A percentile compares a stretch with the other conserved stretches of the same genome.
phyloP scores from a whole-genome alignment of 2,797 vertebrate species.

The Channallabes apus region DNA sequence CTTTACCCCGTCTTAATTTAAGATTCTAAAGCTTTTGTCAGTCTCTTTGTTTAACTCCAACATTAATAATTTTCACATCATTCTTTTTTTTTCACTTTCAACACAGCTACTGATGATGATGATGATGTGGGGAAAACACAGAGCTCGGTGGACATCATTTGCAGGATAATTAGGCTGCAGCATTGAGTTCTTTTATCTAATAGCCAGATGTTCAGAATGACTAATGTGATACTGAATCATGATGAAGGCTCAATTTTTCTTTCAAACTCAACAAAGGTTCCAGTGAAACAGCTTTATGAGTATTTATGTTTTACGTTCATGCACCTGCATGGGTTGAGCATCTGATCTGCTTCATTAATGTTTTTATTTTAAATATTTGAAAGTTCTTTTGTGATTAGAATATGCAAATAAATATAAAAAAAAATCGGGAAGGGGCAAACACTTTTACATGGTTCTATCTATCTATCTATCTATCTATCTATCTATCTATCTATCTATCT shows the following conservation, averaged over 20 bases:
- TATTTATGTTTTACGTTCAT: not conserved
- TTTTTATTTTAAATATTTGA: too few species aligned
- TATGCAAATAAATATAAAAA: too few species aligned
- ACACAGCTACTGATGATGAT: conserved; percentile 14
- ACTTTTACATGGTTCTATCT: too few species aligned
- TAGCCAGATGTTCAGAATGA: not conserved
- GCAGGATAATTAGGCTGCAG: conserved; percentile 7
- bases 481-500: too few species aligned
- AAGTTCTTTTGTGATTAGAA: too few species aligned
- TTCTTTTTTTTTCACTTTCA: not conserved
- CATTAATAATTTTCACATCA: conserved; percentile 32
- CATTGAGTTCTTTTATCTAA: conserved; percentile 6
- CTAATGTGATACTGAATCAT: not conserved
- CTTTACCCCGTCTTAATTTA: conserved; percentile 26
- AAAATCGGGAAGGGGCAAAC: too few species aligned
- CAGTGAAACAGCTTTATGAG: not conserved
- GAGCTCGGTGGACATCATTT: not conserved
- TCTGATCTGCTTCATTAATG: too few species aligned
- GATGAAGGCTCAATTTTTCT: conserved; percentile 2
- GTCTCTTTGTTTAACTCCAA: conserved; percentile 20
- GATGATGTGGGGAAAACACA: conserved; percentile 8
- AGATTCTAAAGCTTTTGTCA: conserved; percentile 15
- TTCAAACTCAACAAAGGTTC: not conserved
- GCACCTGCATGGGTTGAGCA: too few species aligned
- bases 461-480: too few species aligned